Conservation (phyloP, 2,797 vertebrate species). For the Phoebastria nigripes region DNA sequence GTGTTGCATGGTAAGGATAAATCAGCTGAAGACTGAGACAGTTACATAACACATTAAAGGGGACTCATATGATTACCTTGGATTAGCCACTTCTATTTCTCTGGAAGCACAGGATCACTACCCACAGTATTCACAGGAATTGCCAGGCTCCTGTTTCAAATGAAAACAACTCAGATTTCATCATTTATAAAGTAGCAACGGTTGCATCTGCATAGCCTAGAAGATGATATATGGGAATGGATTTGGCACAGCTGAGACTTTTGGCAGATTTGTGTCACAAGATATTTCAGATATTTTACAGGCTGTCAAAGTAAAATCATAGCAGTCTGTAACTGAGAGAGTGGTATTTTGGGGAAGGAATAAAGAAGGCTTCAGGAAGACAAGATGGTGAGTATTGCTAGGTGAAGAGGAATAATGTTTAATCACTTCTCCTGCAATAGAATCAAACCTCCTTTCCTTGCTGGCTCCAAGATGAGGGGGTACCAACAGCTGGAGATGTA, state of each 20-base stretch:
- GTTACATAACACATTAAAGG: neutral
- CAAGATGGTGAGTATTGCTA: neutral
- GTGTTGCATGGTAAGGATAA: neutral
- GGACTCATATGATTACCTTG: neutral
- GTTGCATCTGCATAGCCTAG: neutral
- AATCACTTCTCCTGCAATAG: neutral
- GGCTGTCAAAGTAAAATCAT: neutral
- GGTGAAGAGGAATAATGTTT: neutral
- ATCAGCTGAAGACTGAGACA: neutral
- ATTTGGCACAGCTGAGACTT: neutral
- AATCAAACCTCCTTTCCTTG: neutral
- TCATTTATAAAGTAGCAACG: neutral
- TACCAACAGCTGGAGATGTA: neutral
- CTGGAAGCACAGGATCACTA: neutral
- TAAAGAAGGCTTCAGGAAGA: neutral
- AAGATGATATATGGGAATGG: neutral
- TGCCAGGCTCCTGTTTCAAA: neutral
- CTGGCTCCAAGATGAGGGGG: neutral
- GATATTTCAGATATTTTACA: conserved; percentile 8
- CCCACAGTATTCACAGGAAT: neutral
- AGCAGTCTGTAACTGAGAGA: neutral
- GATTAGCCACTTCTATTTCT: neutral
- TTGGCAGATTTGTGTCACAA: neutral
- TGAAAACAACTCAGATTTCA: neutral
- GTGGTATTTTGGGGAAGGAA: neutral